Base-by-base conservation (phyloP, 2,113 vertebrate genomes). In the Kryptolebias marmoratus region DNA sequence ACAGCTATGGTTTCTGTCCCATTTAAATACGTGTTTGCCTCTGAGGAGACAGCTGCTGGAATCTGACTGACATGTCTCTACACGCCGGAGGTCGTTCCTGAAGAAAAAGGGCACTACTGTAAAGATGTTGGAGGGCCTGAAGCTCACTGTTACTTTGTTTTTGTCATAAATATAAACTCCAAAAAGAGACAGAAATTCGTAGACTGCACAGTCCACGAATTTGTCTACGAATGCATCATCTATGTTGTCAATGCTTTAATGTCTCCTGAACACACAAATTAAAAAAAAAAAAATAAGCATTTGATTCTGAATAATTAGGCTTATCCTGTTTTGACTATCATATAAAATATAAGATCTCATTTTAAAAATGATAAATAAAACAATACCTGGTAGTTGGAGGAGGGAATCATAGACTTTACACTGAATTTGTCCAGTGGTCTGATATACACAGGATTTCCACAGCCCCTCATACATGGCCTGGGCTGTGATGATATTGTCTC, bases 401-500 rank as follows among this genome's bases (percentile, higher is more conserved):
- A 98, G 84, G 16, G 97, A 97, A 78, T 98, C 96, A 8, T 93
- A 97, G 36, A 93, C 91, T 90, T 99, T 99, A 91, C 97, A 99
- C 84, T 99, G 97, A 77, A 97, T 87, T 78, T 98, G 97, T 2
- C 97, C 97, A 0, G 97, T 99, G 85, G 96, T 99, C 91, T 99
- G 97, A 15, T 93, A 95, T 28, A 93, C 97, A 52, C 97, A 99
- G 61, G 90, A 92, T 94, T 95, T 96, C 97, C 97, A 99, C 22
- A 99, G 95, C 4, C 97, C 97, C 73, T 98, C 95, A 56, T 95
- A 98, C 86, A 98, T 84, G 1, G 96, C 95, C 88, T 97, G 97
- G 13, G 97, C 96, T 0, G 97, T 98, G 68, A 99, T 95, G 36
- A 98, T 97, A 90, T 96, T 97, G 87, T 97, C 96, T 55, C 95